A percentile compares a stretch with the other conserved stretches of the same genome.
These are phyloP conservation scores for Dendroctonus valens DNA, from an alignment of 1,140 invertebrate genomes.

Conservation along the genomic window DNA sequence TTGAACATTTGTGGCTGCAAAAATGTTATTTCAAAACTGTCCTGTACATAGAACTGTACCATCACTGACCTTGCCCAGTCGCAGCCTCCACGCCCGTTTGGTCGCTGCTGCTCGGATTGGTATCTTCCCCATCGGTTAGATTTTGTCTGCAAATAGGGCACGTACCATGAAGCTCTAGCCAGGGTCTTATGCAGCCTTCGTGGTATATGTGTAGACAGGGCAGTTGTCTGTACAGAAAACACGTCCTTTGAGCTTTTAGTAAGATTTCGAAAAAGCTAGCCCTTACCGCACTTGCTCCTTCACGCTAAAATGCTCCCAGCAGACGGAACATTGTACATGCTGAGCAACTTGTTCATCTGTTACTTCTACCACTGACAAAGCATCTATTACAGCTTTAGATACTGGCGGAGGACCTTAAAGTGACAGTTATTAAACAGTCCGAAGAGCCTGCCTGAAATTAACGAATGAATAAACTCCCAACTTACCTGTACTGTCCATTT, in stretches of 20 bases:
- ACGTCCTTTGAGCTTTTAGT: background rate
- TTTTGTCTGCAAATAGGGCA: constrained; percentile 92
- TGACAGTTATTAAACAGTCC: background rate
- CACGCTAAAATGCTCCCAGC: constrained; percentile 90
- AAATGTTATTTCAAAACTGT: background rate
- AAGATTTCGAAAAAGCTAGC: background rate
- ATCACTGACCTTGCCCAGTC: constrained; percentile 11
- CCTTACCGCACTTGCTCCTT: constrained; percentile 70
- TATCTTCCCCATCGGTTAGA: constrained; percentile 49
- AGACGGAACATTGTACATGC: constrained; percentile 91
- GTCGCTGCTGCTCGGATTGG: constrained; percentile 6
- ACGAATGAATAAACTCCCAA: no score
- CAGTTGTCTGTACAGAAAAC: constrained; percentile 60
- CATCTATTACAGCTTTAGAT: constrained; percentile 80
- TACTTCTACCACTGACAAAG: constrained; percentile 77
- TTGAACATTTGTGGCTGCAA: constrained; percentile 14
- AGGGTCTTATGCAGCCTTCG: constrained; percentile 88
- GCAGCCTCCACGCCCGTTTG: constrained; percentile 2
- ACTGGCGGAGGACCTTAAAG: constrained; percentile 81
- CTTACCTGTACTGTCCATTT: constrained; percentile 79
- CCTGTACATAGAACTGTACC: background rate
- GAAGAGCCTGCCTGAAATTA: no score
- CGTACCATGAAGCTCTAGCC: constrained; percentile 93
- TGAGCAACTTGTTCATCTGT: constrained; percentile 77
- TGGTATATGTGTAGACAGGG: constrained; percentile 93